Percentiles rank a stretch among this genome's conserved stretches.
These are phyloP conservation scores for Mallotus villosus DNA, from an alignment of 2,797 vertebrate species.

Conservation along the genomic window DNA sequence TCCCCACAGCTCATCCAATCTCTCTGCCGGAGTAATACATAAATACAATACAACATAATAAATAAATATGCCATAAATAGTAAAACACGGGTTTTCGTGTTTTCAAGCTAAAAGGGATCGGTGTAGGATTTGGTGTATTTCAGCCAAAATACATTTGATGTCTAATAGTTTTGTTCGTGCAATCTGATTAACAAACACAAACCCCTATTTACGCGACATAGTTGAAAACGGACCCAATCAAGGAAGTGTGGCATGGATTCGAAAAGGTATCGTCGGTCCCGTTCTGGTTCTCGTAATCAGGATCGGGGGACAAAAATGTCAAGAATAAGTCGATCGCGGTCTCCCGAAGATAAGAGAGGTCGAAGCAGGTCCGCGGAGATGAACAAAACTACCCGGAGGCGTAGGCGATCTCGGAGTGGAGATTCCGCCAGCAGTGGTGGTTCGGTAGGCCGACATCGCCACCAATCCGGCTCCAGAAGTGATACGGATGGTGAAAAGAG, in stretches of 20 bases:
- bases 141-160: neutral
- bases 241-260: conserved; percentile 59
- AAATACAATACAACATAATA: neutral
- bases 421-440: conserved; percentile 54
- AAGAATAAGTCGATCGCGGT: conserved; percentile 50
- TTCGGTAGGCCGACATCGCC: conserved; percentile 50
- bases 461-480: conserved; percentile 52
- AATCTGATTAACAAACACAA: conserved; percentile 16
- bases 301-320: conserved; percentile 43
- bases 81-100: neutral
- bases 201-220: conserved; percentile 68
- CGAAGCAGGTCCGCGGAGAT: conserved; percentile 50
- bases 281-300: conserved; percentile 55
- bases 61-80: neutral
- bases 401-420: conserved; percentile 58
- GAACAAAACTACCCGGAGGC: conserved; percentile 40
- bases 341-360: conserved; percentile 50
- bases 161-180: neutral
- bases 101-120: neutral
- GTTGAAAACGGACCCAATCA: conserved; percentile 19
- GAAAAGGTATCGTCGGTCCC: conserved; percentile 58
- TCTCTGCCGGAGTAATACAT: neutral
- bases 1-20: neutral
- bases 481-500: conserved; percentile 56
- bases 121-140: neutral